Conservation (phyloP, 2,888 invertebrate species). For the Drosophila colorata region DNA sequence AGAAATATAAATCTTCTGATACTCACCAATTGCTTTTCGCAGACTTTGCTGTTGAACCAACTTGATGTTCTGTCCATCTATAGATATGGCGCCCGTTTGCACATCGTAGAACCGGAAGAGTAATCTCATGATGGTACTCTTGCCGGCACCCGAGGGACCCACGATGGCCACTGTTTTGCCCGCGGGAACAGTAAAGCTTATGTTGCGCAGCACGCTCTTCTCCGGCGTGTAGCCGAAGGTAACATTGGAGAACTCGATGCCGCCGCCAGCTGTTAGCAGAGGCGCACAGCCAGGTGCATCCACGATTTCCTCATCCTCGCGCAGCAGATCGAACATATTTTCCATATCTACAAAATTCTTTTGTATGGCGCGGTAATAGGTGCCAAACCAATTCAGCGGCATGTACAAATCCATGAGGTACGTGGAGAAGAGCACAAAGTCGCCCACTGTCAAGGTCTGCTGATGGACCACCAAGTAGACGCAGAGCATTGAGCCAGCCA, state of each 20-base stretch:
- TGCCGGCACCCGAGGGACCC: conserved; percentile 96
- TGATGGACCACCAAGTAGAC: conserved; percentile 92
- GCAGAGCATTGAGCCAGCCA: conserved; percentile 95
- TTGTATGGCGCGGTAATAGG: conserved; percentile 98
- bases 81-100: conserved; percentile 92
- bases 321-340: conserved; percentile 98
- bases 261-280: conserved; percentile 87
- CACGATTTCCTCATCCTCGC: conserved; percentile 93
- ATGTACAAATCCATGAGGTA: conserved; percentile 97
- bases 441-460: conserved; percentile 93
- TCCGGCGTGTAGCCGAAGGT: conserved; percentile 95
- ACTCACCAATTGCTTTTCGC: conserved; percentile 89
- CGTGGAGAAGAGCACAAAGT: conserved; percentile 97
- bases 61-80: conserved; percentile 96
- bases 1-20: neutral
- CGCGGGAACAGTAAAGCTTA: conserved; percentile 92
- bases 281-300: conserved; percentile 93
- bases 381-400: conserved; percentile 99
- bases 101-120: conserved; percentile 99
- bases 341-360: conserved; percentile 99
- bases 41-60: conserved; percentile 94
- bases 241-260: conserved; percentile 95
- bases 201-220: conserved; percentile 90
- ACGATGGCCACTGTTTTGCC: conserved; percentile 95
- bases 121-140: conserved; percentile 97